phyloP scores from a whole-genome alignment of 2,113 vertebrate genomes.

The Leptodactylus fuscus region DNA sequence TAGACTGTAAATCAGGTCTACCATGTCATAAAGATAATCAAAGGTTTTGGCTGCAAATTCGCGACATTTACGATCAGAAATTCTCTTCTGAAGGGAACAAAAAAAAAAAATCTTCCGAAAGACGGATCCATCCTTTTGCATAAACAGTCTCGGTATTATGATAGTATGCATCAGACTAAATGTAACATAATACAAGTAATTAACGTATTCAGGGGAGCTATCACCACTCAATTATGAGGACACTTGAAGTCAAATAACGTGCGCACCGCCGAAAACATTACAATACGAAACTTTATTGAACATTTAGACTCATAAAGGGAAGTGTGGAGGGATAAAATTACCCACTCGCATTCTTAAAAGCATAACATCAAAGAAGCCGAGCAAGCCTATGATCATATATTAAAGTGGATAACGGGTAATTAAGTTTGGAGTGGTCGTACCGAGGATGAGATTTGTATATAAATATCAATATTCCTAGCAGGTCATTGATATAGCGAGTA shows the following conservation, averaged over 20 bases:
- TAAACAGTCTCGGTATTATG: neutral
- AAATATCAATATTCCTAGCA: conserved; percentile 5
- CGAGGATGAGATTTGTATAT: neutral
- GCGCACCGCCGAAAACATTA: conserved; percentile 6
- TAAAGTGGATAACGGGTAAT: neutral
- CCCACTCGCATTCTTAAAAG: conserved; percentile 20
- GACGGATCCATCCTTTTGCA: neutral
- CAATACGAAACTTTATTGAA: conserved; percentile 14
- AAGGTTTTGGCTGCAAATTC: neutral
- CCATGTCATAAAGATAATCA: neutral
- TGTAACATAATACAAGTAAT: conserved; percentile 15
- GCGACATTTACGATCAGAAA: neutral
- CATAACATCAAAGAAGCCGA: conserved; percentile 1
- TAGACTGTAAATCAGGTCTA: neutral
- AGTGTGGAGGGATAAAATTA: conserved; percentile 6
- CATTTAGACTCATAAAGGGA: neutral
- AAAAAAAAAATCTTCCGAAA: neutral
- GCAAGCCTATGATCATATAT: neutral
- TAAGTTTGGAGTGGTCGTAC: neutral
- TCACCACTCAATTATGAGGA: neutral
- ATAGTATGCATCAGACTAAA: neutral
- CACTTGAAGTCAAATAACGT: conserved; percentile 5
- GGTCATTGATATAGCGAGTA: neutral
- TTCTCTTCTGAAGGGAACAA: neutral
- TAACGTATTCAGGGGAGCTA: conserved; percentile 4